Evolutionary conservation across 1,140 invertebrate genomes (phyloP).

Genomic region (Drosophila mauritiana): DNA sequence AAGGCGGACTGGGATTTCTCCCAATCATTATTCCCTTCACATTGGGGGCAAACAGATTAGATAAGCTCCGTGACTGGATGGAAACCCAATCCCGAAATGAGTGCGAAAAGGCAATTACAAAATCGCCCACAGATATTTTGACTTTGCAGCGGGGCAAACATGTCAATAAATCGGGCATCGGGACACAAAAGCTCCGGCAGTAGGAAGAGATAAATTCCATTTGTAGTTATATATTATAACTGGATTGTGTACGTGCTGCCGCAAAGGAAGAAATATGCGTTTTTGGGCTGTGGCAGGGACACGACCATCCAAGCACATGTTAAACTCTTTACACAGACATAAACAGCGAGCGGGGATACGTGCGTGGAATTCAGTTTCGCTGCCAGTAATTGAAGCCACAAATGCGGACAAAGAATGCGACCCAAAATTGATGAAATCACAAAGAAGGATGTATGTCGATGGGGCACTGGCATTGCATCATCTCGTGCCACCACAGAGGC

Average conservation of each 20-base stretch:
- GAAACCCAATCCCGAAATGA: conserved; percentile 7
- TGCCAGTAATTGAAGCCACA: conserved; percentile 70
- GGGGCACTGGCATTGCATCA: conserved; percentile 34
- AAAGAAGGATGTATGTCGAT: conserved; percentile 46
- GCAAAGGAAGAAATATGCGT: conserved; percentile 49
- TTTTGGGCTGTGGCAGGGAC: conserved; percentile 53
- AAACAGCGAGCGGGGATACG: conserved; percentile 74
- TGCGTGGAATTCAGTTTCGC: conserved; percentile 70
- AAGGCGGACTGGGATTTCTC: not conserved
- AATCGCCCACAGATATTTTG: conserved; percentile 17
- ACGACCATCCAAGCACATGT: conserved; percentile 61
- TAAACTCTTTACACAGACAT: conserved; percentile 82
- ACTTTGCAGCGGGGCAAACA: conserved; percentile 22
- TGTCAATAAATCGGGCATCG: conserved; percentile 52
- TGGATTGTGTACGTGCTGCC: conserved; percentile 55
- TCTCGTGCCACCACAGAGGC: conserved; percentile 4
- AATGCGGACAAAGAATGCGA: conserved; percentile 29
- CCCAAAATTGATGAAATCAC: conserved; percentile 68
- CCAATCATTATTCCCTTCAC: not conserved
- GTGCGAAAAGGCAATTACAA: conserved; percentile 32
- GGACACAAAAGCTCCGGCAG: not conserved
- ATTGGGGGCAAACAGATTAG: not conserved
- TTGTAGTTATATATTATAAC: conserved; percentile 61
- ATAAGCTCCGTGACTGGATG: conserved; percentile 16
- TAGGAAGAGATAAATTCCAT: conserved; percentile 54